phyloP scores from a whole-genome alignment of 2,797 vertebrate genomes.

The Rhinichthys osculus region DNA sequence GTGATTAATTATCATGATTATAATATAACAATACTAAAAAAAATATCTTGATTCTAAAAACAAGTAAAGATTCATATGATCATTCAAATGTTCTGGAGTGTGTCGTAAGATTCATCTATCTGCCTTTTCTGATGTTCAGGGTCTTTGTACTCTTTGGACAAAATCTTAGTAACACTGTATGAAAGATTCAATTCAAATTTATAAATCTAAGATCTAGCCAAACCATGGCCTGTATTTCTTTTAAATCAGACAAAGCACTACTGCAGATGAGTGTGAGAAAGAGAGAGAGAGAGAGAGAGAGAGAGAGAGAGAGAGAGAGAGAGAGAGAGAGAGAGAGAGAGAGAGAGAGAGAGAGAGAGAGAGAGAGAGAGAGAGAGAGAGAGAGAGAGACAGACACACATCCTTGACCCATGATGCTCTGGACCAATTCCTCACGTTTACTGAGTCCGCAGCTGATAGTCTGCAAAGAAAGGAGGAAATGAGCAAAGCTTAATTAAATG shows the following conservation, averaged over 20 bases:
- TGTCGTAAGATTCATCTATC: background rate
- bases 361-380: too few species aligned
- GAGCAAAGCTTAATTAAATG: slow-evolving; percentile 79
- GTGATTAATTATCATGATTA: background rate
- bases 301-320: too few species aligned
- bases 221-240: background rate
- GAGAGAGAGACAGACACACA: background rate
- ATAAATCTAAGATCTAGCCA: background rate
- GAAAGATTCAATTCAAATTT: background rate
- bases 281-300: background rate
- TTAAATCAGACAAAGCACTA: background rate
- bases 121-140: background rate
- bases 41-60: background rate
- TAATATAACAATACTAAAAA: background rate
- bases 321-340: too few species aligned
- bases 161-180: background rate
- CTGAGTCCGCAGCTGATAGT: slow-evolving; percentile 87
- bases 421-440: slow-evolving; percentile 53
- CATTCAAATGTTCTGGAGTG: background rate
- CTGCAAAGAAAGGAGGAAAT: slow-evolving; percentile 77
- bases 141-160: background rate
- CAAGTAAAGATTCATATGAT: background rate
- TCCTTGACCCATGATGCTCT: slow-evolving; percentile 21
- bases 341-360: too few species aligned
- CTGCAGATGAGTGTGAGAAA: slow-evolving; percentile 23